Evolutionary conservation across 2,113 vertebrate genomes (phyloP), one percentile per base, ranked within the genome.

Genomic region (Peromyscus maniculatus): DNA sequence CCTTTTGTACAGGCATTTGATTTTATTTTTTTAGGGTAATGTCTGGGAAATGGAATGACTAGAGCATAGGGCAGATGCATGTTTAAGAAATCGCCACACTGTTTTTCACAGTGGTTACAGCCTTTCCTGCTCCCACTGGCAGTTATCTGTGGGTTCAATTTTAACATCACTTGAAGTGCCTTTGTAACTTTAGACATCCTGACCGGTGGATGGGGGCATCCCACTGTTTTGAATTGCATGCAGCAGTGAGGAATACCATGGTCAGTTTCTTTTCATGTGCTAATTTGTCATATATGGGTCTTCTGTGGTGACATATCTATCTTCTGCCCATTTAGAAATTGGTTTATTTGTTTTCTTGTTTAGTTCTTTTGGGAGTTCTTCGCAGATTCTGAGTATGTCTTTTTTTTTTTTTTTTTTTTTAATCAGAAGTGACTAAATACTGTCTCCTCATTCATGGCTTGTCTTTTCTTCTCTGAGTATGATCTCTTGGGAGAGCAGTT

Each of bases 321-420:
- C 3, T 87, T 91, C 94, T 92, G 26, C 52, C 12, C 26, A 69
- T 80, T 93, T 91, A 59, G 8, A 43, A 83, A 33, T n/a, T 33
- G 3, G 31, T 28, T 82, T 84, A 72, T 80, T 92, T 83, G 17
- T 87, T 78, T 94, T 93, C 43, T 82, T 97, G n/a, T 36, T 93
- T 49, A 62, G 16, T 83, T 91, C 52, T 90, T 95, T 57, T 97
- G 83, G 24, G 59, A 66, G 9, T 87, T 72, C 39, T 86, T 83
- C 71, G 69, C 72, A 59, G 62, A 91, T 74, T 74, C 13, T 72
- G 86, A 92, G 57, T 19, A 55, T 7, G 46, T 80, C 19, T 57
- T 33, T 15, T 67, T 59, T 87, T 49, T 69, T 55, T 22, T 24
- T 82, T n/a, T 36, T 59, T 52, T 52, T 52, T 15, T 43, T 43